phyloP scores from a whole-genome alignment of 2,113 vertebrate genomes.

The Dasyornis broadbenti region DNA sequence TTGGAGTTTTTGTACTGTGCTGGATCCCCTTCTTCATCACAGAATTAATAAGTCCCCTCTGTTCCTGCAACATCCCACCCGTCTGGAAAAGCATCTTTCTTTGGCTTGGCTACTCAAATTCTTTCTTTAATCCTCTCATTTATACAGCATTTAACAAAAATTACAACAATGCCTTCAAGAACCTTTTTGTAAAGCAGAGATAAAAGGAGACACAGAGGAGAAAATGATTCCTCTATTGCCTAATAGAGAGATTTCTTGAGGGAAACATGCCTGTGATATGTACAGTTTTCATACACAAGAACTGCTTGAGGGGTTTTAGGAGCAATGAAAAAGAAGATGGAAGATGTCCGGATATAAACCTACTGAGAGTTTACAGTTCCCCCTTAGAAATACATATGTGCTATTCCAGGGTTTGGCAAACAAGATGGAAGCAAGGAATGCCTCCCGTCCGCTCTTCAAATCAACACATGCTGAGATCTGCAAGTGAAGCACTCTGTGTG shows the following conservation, averaged over 20 bases:
- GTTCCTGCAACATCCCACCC: slow-evolving; percentile 68
- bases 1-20: slow-evolving; percentile 68
- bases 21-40: slow-evolving; percentile 73
- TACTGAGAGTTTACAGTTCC: not conserved
- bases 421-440: not conserved
- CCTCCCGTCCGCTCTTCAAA: not conserved
- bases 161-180: slow-evolving; percentile 72
- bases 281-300: not conserved
- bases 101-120: slow-evolving; percentile 74
- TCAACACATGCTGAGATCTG: not conserved
- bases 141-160: slow-evolving; percentile 77
- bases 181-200: slow-evolving; percentile 66
- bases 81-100: slow-evolving; percentile 73
- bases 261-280: not conserved
- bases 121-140: slow-evolving; percentile 76
- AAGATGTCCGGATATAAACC: not conserved
- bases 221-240: not conserved
- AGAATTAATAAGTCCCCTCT: slow-evolving; percentile 68
- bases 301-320: not conserved
- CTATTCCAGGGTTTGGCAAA: not conserved
- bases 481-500: not conserved
- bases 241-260: not conserved
- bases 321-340: not conserved
- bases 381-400: not conserved
- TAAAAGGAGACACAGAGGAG: not conserved